Evolutionary conservation across 2,888 invertebrate genomes (phyloP).

Genomic region (Amaurobius ferox): DNA sequence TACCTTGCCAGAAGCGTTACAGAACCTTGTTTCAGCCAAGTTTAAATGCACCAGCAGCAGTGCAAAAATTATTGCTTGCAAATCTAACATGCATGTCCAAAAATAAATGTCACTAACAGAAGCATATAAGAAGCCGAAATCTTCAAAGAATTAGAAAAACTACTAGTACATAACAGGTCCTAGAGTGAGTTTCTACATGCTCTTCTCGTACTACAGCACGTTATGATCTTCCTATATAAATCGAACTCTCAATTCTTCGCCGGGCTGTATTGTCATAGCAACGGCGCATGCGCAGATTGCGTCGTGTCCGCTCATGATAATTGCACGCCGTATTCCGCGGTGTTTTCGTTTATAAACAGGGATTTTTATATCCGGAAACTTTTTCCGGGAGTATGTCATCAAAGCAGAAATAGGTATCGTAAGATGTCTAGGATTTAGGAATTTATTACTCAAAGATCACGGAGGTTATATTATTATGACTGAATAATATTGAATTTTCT

Average conservation of each 20-base stretch:
- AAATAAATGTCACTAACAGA: not conserved
- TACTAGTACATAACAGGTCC: slow-evolving; percentile 11
- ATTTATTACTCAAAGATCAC: no score
- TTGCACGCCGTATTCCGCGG: slow-evolving; percentile 1
- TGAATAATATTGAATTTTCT: no score
- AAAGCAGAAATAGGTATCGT: no score
- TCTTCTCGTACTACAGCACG: not conserved
- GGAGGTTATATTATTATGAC: no score
- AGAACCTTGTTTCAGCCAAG: not conserved
- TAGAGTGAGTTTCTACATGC: slow-evolving; percentile 7
- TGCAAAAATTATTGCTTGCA: not conserved
- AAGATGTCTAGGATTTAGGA: no score
- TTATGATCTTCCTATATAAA: slow-evolving; percentile 8
- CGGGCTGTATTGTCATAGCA: not conserved
- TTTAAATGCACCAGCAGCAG: not conserved
- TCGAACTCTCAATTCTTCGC: slow-evolving; percentile 9
- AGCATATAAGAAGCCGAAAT: not conserved
- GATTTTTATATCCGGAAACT: not conserved
- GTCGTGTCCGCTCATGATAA: not conserved
- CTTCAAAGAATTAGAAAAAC: slow-evolving; percentile 1
- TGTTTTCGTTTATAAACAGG: not conserved
- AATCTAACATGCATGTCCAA: not conserved
- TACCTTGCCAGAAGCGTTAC: not conserved
- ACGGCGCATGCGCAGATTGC: not conserved
- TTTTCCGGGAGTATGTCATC: not conserved